Percentiles rank a stretch among this genome's conserved stretches.
Evolutionary conservation across 2,888 invertebrate species (phyloP).

Genomic region (Aelia acuminata): DNA sequence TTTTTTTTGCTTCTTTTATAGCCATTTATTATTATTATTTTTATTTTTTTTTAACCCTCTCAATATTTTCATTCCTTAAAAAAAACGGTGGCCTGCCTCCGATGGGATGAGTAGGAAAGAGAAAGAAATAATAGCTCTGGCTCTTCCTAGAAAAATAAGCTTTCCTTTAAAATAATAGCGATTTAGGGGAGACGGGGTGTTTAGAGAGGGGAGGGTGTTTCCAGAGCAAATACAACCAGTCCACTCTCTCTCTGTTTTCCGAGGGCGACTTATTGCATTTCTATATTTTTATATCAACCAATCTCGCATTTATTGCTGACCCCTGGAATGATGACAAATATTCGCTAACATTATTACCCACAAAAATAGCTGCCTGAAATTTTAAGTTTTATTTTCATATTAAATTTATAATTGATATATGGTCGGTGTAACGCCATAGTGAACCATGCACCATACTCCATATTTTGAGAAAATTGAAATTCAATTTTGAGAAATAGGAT

Average conservation of each 20-base stretch:
- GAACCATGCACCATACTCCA: too few relatives aligned
- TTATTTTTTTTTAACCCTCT: neutral
- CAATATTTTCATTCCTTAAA: slow-evolving; percentile 34
- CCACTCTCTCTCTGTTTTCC: slow-evolving; percentile 42
- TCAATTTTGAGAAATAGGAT: too few relatives aligned
- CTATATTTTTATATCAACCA: slow-evolving; percentile 26
- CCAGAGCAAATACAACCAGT: slow-evolving; percentile 34
- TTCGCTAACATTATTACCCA: neutral
- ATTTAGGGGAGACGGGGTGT: slow-evolving; percentile 25
- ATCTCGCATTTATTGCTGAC: slow-evolving; percentile 44
- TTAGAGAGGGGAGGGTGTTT: slow-evolving; percentile 38
- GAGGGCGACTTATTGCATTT: slow-evolving; percentile 35
- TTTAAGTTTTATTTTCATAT: too few relatives aligned
- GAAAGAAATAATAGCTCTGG: slow-evolving; percentile 26
- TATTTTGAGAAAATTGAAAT: too few relatives aligned
- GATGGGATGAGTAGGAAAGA: neutral
- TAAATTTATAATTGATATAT: too few relatives aligned
- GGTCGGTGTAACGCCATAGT: too few relatives aligned
- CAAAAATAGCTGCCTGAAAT: neutral
- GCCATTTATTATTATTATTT: too few relatives aligned
- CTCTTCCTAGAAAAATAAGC: slow-evolving; percentile 35
- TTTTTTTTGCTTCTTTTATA: too few relatives aligned
- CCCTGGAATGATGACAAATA: slow-evolving; percentile 1
- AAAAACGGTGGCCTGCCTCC: slow-evolving; percentile 21
- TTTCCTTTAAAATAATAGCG: slow-evolving; percentile 55